Base-by-base conservation (phyloP, 1,140 invertebrate species). In the Cephus cinctus region DNA sequence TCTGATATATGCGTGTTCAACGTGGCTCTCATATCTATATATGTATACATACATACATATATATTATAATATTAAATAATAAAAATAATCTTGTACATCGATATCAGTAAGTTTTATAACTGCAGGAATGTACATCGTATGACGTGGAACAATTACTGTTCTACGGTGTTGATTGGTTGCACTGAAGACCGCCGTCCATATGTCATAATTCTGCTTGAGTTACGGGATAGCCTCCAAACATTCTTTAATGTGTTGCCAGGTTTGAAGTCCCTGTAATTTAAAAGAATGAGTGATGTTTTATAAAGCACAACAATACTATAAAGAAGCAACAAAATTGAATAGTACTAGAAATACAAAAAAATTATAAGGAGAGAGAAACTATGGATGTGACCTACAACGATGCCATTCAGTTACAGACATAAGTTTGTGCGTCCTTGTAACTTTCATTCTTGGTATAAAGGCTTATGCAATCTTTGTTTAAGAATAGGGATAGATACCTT, bases 181-280 rank as follows among this genome's bases (percentile, higher is more conserved):
- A 39, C 47, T 16, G 14, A 16, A n/a, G 39, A 52, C 18, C 20
- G 8, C 14, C 14, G 9, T 43, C 23, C 12, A 34, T 6, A 36
- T 2, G 32, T 39, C 25, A 18, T 46, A 35, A 43, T 40, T 50
- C 27, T 45, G 34, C 14, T 15, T 15, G 8, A 2, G 2, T 81
- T 74, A 84, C 55, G 82, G 81, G 75, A 88, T 87, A 59, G 81
- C 85, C 67, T 87, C 83, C 51, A 89, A 78, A 67, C 86, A 87
- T 57, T 86, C 81, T 61, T 82, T 81, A 56, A 89, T 86, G 75
- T 88, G 83, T 39, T 81, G 83, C 87, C 87, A 89, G 38, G 83
- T 81, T 73, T 87, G 85, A 30, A 88, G 70, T 42, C 85, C 84
- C 86, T 89, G 69, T 27, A 80, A 79, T 60, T 54, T 49, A 48